Percentiles rank a stretch among this genome's conserved stretches.
These are phyloP conservation scores for Myotis planiceps DNA, from an alignment of 2,797 vertebrate species.

Conservation along the genomic window DNA sequence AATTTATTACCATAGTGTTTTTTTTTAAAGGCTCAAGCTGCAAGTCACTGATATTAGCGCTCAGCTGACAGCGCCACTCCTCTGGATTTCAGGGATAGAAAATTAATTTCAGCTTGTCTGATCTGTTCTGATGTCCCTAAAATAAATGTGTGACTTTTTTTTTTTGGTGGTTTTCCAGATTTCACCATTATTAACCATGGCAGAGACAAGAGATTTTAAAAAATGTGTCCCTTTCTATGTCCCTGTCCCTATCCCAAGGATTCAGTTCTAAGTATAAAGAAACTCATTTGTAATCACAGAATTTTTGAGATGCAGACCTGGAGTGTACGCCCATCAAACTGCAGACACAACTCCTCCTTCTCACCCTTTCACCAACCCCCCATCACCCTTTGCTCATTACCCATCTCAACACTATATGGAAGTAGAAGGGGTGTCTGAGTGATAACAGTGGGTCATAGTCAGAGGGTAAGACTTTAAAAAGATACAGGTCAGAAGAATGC, in stretches of 20 bases:
- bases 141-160: not conserved
- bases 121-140: not conserved
- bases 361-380: not conserved
- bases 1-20: not conserved
- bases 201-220: not conserved
- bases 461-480: not conserved
- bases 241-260: not conserved
- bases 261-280: not conserved
- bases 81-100: not conserved
- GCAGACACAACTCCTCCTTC: not conserved
- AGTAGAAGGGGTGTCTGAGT: not conserved
- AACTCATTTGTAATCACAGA: not conserved
- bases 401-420: not conserved
- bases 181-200: not conserved
- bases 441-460: not conserved
- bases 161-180: not conserved
- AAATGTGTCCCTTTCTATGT: not conserved
- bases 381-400: not conserved
- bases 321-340: not conserved
- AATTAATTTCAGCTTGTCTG: not conserved
- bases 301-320: not conserved
- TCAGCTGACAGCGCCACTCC: not conserved
- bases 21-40: not conserved
- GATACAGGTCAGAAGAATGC: not conserved
- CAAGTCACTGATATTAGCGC: not conserved